Percentiles rank a stretch among this genome's conserved stretches.
Evolutionary conservation across 1,140 invertebrate genomes (phyloP).

Genomic region (Pseudomyrmex flavicornis): DNA sequence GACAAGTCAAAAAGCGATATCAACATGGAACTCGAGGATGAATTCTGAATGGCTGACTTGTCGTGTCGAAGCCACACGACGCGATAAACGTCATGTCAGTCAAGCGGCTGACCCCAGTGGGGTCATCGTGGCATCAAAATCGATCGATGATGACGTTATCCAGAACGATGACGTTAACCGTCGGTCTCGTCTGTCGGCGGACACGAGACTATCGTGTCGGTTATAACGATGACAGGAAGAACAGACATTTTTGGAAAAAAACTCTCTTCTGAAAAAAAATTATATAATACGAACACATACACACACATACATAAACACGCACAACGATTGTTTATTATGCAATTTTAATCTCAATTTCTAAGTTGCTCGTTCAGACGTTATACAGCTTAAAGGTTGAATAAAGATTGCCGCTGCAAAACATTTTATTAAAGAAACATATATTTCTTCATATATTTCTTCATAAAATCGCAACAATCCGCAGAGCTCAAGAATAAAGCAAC

Average conservation of each 20-base stretch:
- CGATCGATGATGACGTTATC: constrained; percentile 67
- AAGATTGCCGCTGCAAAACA: constrained; percentile 23
- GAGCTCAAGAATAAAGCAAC: constrained; percentile 26
- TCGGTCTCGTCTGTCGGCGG: constrained; percentile 52
- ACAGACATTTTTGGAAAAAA: neutral
- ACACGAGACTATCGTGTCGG: constrained; percentile 31
- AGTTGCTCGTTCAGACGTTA: neutral
- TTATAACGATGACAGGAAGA: constrained; percentile 11
- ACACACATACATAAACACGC: too few species aligned
- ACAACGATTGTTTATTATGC: neutral
- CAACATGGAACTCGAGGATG: constrained; percentile 50
- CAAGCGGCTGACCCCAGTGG: constrained; percentile 60
- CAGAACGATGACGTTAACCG: constrained; percentile 62
- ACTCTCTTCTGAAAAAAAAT: neutral
- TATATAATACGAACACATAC: too few species aligned
- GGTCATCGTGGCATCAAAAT: constrained; percentile 60
- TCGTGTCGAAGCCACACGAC: constrained; percentile 56
- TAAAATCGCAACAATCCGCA: constrained; percentile 18
- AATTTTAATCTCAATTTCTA: constrained; percentile 34
- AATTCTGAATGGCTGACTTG: constrained; percentile 68
- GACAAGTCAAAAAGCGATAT: constrained; percentile 31
- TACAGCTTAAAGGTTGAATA: constrained; percentile 1
- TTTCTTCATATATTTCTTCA: too few species aligned
- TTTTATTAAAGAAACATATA: constrained; percentile 33
- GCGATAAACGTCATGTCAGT: constrained; percentile 73